phyloP scores from a whole-genome alignment of 2,113 vertebrate species.

The Phalacrocorax brasilianus region DNA sequence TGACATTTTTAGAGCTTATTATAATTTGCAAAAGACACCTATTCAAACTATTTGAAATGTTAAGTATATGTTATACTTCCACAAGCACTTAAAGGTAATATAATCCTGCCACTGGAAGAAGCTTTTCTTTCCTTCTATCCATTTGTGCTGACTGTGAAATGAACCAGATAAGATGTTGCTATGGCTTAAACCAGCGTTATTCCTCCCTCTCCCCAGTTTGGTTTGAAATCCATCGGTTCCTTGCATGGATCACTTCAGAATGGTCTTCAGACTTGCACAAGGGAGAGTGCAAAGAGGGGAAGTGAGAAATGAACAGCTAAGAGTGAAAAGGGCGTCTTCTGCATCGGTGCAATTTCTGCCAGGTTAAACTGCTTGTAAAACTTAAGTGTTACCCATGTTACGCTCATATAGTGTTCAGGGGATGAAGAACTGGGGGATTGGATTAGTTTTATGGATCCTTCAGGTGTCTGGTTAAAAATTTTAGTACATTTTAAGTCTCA shows the following conservation, averaged over 20 bases:
- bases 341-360: not conserved
- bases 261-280: not conserved
- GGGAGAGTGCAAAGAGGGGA: not conserved
- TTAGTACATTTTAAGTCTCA: not conserved
- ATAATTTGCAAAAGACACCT: conserved; percentile 51
- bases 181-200: not conserved
- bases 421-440: not conserved
- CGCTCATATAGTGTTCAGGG: not conserved
- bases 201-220: not conserved
- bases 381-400: not conserved
- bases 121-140: conserved; percentile 1
- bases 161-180: not conserved
- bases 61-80: conserved; percentile 45
- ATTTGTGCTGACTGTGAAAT: not conserved
- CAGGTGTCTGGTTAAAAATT: not conserved
- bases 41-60: conserved; percentile 54
- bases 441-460: not conserved
- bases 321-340: not conserved
- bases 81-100: conserved; percentile 35
- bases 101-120: conserved; percentile 31
- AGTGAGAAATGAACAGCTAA: not conserved
- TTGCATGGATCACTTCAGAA: not conserved
- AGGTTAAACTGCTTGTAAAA: not conserved
- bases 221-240: not conserved
- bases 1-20: conserved; percentile 30